Conservation (phyloP, 1,140 invertebrate species). For the Theocolax elegans region DNA sequence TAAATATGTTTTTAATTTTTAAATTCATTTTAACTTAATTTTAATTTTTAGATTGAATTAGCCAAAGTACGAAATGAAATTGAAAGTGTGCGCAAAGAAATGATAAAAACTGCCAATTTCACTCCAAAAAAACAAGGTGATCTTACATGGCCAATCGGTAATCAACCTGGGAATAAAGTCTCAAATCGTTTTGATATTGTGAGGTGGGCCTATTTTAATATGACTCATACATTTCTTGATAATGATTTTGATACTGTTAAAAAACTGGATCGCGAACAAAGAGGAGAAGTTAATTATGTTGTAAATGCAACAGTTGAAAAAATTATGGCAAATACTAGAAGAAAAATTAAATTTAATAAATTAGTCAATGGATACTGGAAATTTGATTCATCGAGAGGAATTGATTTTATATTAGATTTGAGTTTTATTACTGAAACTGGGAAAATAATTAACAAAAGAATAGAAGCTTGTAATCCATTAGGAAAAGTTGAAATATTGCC, state of each 20-base stretch:
- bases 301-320: slow-evolving; percentile 70
- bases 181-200: slow-evolving; percentile 86
- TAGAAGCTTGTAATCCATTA: slow-evolving; percentile 82
- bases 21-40: slow-evolving; percentile 13
- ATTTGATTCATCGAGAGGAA: slow-evolving; percentile 88
- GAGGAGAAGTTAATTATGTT: slow-evolving; percentile 76
- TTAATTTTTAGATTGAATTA: slow-evolving; percentile 64
- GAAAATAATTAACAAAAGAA: slow-evolving; percentile 63
- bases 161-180: slow-evolving; percentile 74
- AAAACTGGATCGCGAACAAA: slow-evolving; percentile 71
- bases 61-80: slow-evolving; percentile 67
- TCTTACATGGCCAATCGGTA: slow-evolving; percentile 84
- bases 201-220: slow-evolving; percentile 86
- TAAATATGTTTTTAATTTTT: neutral
- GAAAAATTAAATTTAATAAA: slow-evolving; percentile 68
- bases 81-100: slow-evolving; percentile 61
- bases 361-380: slow-evolving; percentile 85
- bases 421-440: slow-evolving; percentile 63
- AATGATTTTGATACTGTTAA: slow-evolving; percentile 75
- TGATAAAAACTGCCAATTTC: slow-evolving; percentile 57
- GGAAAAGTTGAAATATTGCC: slow-evolving; percentile 86
- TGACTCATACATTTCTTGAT: slow-evolving; percentile 81
- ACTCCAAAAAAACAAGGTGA: slow-evolving; percentile 67
- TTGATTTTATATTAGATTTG: slow-evolving; percentile 89
- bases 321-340: slow-evolving; percentile 70